Evolutionary conservation across 2,797 vertebrate genomes (phyloP).

Genomic region (Characodon lateralis): DNA sequence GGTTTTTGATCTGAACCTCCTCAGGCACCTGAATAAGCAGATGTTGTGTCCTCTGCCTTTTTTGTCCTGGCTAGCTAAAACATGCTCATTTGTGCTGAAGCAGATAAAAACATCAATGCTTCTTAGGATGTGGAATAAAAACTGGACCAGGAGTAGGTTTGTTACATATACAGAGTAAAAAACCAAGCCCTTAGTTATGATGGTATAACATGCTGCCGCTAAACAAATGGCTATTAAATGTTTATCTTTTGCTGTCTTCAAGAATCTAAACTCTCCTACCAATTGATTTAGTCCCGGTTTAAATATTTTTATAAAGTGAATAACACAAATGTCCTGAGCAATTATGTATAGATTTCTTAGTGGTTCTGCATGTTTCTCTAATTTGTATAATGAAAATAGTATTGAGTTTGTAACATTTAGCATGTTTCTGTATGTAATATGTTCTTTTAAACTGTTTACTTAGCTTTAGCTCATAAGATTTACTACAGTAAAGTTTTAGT

Average conservation of each 20-base stretch:
- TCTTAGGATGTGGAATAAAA: not conserved
- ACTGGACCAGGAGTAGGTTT: not conserved
- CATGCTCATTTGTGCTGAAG: constrained; percentile 1
- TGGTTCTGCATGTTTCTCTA: not conserved
- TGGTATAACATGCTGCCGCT: not conserved
- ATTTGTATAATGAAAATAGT: not conserved
- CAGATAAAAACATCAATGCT: constrained; percentile 1
- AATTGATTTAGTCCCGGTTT: not conserved
- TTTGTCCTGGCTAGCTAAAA: not conserved
- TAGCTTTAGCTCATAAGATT: not conserved
- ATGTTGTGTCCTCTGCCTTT: constrained; percentile 5
- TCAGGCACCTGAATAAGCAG: constrained; percentile 13
- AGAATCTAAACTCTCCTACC: not conserved
- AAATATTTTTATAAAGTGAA: not conserved
- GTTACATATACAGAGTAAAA: constrained; percentile 8
- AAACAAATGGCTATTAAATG: not conserved
- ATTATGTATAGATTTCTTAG: not conserved
- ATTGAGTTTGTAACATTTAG: not conserved
- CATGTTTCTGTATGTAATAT: not conserved
- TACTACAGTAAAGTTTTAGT: not conserved
- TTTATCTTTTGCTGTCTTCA: not conserved
- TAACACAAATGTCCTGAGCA: not conserved
- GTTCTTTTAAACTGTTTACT: not conserved
- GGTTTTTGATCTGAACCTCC: constrained; percentile 34
- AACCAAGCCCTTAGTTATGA: not conserved